These are phyloP conservation scores for Lytechinus variegatus DNA, from an alignment of 35 echinoderm and acorn worm genomes.

Conservation along the genomic window DNA sequence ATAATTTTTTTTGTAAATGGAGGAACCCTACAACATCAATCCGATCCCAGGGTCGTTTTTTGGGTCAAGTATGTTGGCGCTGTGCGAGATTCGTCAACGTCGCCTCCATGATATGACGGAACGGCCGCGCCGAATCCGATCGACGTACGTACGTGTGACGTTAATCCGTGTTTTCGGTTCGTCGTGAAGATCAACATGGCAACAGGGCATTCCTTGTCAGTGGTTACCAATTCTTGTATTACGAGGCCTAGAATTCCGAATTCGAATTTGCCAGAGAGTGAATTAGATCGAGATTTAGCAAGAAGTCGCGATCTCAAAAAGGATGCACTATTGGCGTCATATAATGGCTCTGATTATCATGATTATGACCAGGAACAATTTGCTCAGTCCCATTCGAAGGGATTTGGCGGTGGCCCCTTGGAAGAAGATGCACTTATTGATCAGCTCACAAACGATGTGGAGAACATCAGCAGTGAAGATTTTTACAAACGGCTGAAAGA, in stretches of 20 bases:
- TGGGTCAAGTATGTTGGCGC: too few relatives aligned
- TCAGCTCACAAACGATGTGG: conserved; percentile 72
- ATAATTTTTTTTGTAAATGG: too few relatives aligned
- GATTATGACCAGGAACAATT: background rate
- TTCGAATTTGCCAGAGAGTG: conserved; percentile 77
- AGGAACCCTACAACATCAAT: too few relatives aligned
- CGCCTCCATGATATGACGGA: background rate
- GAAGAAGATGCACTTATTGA: conserved; percentile 51
- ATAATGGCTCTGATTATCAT: background rate
- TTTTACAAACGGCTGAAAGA: conserved; percentile 80
- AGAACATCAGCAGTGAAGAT: conserved; percentile 77
- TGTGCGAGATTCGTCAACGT: too few relatives aligned
- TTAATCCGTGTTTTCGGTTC: too few relatives aligned
- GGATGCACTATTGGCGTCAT: background rate
- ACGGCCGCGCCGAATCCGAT: too few relatives aligned
- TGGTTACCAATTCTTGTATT: conserved; percentile 91
- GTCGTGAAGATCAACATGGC: conserved; percentile 79
- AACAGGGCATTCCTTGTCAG: conserved; percentile 83
- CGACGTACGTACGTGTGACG: too few relatives aligned
- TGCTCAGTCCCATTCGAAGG: conserved; percentile 1
- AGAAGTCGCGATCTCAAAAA: background rate
- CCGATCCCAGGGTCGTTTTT: too few relatives aligned
- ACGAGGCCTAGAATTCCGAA: conserved; percentile 81
- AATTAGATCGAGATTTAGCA: conserved; percentile 53
- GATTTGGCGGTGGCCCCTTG: conserved; percentile 16